Evolutionary conservation across 2,113 vertebrate species (phyloP), one percentile per base, ranked within the genome.

Genomic region (Chaetodon trifascialis): DNA sequence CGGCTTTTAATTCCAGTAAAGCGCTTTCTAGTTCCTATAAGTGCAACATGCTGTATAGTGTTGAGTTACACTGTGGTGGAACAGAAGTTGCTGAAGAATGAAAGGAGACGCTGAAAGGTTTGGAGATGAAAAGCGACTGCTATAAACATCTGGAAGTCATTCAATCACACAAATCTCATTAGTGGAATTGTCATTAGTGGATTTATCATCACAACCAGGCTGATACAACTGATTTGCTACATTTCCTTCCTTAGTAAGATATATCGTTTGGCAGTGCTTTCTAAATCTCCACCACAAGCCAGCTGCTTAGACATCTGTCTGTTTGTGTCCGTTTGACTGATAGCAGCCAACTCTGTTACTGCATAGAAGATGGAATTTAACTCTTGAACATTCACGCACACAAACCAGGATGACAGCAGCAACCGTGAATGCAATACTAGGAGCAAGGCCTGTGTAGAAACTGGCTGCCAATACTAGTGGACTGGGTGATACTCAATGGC

Each of bases 91-190:
- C 42, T 63, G 9, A 34, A 34, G 15, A 51, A 64, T 40, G 8
- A 62, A 70, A 44, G 36, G 7, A 52, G 66, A 59, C 65, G 23
- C 23, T 42, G 7, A 54, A 54, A 52, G 4, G 67, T 69, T 49
- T 68, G 46, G 44, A 56, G 7, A 72, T 46, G 3, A 46, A 15
- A n/a, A 23, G 19, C 40, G 4, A 25, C 25, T 66, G 40, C 25
- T 65, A 49, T 47, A 65, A 58, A 65, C 60, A 73, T 47, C 68
- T 73, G 68, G 77, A 47, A 46, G 49, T 15, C 40, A 49, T 56
- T 58, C 65, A 4, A 58, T 38, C 38, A 51, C 40, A 65, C 10
- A 65, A 15, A 66, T 58, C 30, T 66, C 78, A 80, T 66, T 58
- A 73, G 58, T 55, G 67, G 47, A 63, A 44, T 70, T 49, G 55